Percentiles rank a stretch among this genome's conserved stretches.
Evolutionary conservation across 1,140 invertebrate species (phyloP).

Genomic region (Wasmannia auropunctata): DNA sequence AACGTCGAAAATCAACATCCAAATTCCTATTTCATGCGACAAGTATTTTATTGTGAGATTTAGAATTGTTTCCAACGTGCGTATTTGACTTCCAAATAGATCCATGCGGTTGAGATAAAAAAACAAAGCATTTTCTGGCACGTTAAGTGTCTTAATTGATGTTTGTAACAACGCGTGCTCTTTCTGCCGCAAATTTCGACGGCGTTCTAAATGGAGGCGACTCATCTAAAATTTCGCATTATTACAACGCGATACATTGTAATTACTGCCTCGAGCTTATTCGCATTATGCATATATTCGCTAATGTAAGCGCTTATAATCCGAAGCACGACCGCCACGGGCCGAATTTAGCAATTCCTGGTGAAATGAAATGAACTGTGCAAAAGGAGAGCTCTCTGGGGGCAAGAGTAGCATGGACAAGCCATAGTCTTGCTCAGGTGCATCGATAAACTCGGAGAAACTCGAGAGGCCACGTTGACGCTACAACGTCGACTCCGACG

Average conservation of each 20-base stretch:
- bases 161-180: not conserved
- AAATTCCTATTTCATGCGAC: not conserved
- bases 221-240: conserved; percentile 28
- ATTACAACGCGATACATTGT: conserved; percentile 77
- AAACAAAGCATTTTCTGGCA: not conserved
- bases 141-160: not conserved
- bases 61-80: not conserved
- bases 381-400: conserved; percentile 24
- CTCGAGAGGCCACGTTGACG: conserved; percentile 51
- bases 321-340: not conserved
- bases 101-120: too few relatives aligned
- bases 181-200: not conserved
- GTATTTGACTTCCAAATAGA: not conserved
- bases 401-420: conserved; percentile 37
- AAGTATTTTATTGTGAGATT: not conserved
- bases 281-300: conserved; percentile 41
- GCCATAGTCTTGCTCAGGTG: conserved; percentile 43
- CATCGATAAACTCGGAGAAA: conserved; percentile 61
- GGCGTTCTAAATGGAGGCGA: not conserved
- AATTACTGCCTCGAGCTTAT: conserved; percentile 72
- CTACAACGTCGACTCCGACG: conserved; percentile 45
- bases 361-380: conserved; percentile 26
- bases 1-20: conserved; percentile 4
- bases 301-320: conserved; percentile 45
- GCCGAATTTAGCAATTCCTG: conserved; percentile 37